Percentiles rank a stretch among this genome's conserved stretches.
Conservation (phyloP, 1,140 invertebrate genomes). For the Antheraea mylitta region DNA sequence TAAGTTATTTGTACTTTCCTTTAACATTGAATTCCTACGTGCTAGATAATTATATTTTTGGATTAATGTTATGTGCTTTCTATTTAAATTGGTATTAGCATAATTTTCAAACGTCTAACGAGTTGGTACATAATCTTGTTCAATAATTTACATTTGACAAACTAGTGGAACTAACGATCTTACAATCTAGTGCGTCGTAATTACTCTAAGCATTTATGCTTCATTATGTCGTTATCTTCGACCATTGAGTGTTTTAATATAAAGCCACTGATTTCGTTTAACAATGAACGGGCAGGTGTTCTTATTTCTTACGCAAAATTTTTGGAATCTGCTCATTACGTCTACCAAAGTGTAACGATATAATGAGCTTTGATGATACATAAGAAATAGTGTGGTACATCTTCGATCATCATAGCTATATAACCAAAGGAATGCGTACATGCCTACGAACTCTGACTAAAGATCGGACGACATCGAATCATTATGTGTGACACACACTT, state of each 20-base stretch:
- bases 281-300: too few relatives aligned
- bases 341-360: too few relatives aligned
- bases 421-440: too few relatives aligned
- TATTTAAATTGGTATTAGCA: neutral
- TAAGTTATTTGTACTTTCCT: slow-evolving; percentile 35
- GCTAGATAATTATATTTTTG: slow-evolving; percentile 40
- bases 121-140: neutral
- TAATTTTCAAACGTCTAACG: neutral
- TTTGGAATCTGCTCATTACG: too few relatives aligned
- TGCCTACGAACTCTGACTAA: too few relatives aligned
- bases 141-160: slow-evolving; percentile 12
- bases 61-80: slow-evolving; percentile 15
- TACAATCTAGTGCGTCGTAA: slow-evolving; percentile 63
- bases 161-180: slow-evolving; percentile 32
- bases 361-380: too few relatives aligned
- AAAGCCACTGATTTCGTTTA: neutral
- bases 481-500: too few relatives aligned
- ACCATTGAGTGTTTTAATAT: slow-evolving; percentile 39
- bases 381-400: too few relatives aligned
- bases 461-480: too few relatives aligned
- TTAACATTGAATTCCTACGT: slow-evolving; percentile 26
- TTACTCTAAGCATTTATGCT: slow-evolving; percentile 41
- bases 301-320: too few relatives aligned
- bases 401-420: too few relatives aligned
- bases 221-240: slow-evolving; percentile 66